Evolutionary conservation across 1,140 invertebrate species (phyloP), one percentile per base, ranked within the genome.

Genomic region (Heliothis subflexa): DNA sequence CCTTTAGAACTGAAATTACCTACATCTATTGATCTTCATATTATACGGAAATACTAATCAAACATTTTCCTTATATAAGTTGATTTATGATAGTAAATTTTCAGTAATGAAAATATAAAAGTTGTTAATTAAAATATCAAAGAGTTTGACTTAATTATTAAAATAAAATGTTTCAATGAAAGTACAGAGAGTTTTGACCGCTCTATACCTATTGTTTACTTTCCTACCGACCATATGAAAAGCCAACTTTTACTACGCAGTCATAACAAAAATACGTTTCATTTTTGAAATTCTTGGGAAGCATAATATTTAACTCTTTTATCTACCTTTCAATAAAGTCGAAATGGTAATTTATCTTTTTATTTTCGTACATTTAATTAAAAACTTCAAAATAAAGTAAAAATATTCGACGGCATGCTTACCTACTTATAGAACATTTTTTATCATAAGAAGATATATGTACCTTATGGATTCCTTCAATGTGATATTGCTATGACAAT

Each of bases 191-290:
- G n/a, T 33, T 33, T 33, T 33, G 33, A 33, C 3, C 33, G 33
- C 14, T n/a, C 59, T 1, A 40, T n/a, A n/a, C n/a, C n/a, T n/a
- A 9, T 5, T 62, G 28, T 64, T 64, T 45, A 18, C 25, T 55
- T 64, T 45, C 3, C 33, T 33, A 33, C 33, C 33, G 7, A 7
- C 33, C 33, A 33, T 33, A 33, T 33, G 33, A 33, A 33, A 33
- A 7, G 33, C 28, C 33, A 40, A 64, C n/a, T 47, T 62, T 64
- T 64, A 64, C 61, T 64, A 45, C 61, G 10, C 16, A 64, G 61
- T 64, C 61, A 64, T 64, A 64, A 62, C 59, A 62, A 62, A 62
- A 62, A 40, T 4, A 54, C 14, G 13, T 33, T 61, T n/a, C 25
- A 33, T 28, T 1, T n/a, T 45, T 3, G 33, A 64, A 47, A 64